These are phyloP conservation scores for Oryzias sinensis DNA, from an alignment of 2,797 vertebrate species.

Conservation along the genomic window DNA sequence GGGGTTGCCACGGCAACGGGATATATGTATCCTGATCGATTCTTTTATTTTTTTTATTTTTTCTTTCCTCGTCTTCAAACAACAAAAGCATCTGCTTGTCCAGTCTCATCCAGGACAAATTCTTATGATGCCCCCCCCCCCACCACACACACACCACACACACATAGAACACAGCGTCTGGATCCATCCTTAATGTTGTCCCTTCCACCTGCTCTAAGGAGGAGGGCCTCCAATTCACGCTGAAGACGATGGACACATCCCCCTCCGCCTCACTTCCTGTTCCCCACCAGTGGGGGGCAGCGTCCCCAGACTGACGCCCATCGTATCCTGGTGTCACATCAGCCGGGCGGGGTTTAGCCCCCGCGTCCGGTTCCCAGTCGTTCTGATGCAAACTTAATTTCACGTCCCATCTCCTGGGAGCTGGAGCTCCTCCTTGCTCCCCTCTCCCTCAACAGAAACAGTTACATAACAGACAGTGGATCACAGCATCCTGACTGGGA, in stretches of 20 bases:
- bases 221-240: not conserved
- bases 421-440: not conserved
- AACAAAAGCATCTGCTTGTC: not conserved
- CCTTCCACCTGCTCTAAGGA: not conserved
- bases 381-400: conserved; percentile 5
- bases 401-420: conserved; percentile 1
- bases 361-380: conserved; percentile 4
- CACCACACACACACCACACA: too few species aligned
- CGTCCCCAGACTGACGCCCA: conserved; percentile 35
- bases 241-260: conserved; percentile 4
- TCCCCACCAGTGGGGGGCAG: conserved; percentile 64
- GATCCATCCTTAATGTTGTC: too few species aligned
- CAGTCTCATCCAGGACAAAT: not conserved
- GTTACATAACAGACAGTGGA: conserved; percentile 22
- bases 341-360: conserved; percentile 8
- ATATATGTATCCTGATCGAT: conserved; percentile 46
- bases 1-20: conserved; percentile 48
- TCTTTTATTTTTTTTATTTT: not conserved
- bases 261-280: conserved; percentile 18
- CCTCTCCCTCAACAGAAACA: not conserved
- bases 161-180: too few species aligned
- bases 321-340: conserved; percentile 4
- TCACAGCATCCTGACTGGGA: conserved; percentile 7
- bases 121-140: not conserved
- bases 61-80: not conserved